A percentile compares a stretch with the other conserved stretches of the same genome.
phyloP scores from a whole-genome alignment of 64 coral and sea anemone genomes.

The Montipora foliosa region DNA sequence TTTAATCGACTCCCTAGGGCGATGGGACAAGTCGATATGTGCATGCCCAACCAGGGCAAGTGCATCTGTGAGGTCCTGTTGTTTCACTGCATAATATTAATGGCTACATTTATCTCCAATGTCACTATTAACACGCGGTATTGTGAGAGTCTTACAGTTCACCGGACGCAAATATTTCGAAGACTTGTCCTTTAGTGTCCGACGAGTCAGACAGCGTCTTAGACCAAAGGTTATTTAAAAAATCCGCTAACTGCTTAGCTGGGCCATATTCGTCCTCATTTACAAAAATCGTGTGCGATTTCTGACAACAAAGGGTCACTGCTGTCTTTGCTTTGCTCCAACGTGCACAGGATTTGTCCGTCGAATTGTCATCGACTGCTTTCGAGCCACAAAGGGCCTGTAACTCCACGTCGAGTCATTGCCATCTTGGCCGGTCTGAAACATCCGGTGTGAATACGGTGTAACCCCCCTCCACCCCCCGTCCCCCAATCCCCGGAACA shows the following conservation, averaged over 20 bases:
- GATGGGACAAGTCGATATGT: slow-evolving; percentile 24
- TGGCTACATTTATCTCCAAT: too few relatives aligned
- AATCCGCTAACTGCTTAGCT: slow-evolving; percentile 10
- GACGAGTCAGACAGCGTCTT: slow-evolving; percentile 9
- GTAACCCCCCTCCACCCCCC: too few relatives aligned
- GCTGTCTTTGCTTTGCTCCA: slow-evolving; percentile 24
- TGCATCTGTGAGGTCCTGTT: too few relatives aligned
- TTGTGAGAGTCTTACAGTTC: slow-evolving; percentile 34
- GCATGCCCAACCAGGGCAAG: slow-evolving; percentile 5
- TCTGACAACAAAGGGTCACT: slow-evolving; percentile 50
- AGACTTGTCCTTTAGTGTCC: slow-evolving; percentile 42
- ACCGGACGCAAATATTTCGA: slow-evolving; percentile 42
- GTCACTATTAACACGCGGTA: too few relatives aligned
- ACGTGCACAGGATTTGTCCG: slow-evolving; percentile 8
- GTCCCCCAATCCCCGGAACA: too few relatives aligned
- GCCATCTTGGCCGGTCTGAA: too few relatives aligned
- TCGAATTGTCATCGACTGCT: background rate
- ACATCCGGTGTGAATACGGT: too few relatives aligned
- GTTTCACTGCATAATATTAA: too few relatives aligned
- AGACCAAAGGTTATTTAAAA: slow-evolving; percentile 31
- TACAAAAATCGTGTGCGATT: slow-evolving; percentile 25
- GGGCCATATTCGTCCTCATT: slow-evolving; percentile 22
- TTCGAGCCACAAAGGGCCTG: too few relatives aligned
- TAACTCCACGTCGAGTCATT: too few relatives aligned
- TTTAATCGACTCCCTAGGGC: slow-evolving; percentile 41